These are phyloP conservation scores for Oncopodura yosiiana DNA, from an alignment of 1,140 invertebrate species.

Conservation along the genomic window DNA sequence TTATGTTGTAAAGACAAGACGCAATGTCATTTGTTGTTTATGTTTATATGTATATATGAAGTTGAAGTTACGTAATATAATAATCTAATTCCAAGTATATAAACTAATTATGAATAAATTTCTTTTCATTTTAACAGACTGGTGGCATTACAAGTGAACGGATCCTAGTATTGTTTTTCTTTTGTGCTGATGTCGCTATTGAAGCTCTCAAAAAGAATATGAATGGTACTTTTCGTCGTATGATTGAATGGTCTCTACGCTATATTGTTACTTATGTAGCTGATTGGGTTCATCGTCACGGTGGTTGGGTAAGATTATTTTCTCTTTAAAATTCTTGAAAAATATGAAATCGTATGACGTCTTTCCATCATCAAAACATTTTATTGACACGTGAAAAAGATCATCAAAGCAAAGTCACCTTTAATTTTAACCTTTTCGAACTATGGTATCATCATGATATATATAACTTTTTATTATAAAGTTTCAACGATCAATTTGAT, in stretches of 20 bases:
- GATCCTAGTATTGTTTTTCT: conserved; percentile 43
- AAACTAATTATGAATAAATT: too few species aligned
- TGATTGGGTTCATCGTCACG: conserved; percentile 37
- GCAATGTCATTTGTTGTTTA: too few species aligned
- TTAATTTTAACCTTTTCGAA: not conserved
- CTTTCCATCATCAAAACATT: not conserved
- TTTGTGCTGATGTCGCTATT: conserved; percentile 43
- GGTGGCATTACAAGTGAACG: conserved; percentile 39
- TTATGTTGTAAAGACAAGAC: too few species aligned
- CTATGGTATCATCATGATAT: too few species aligned
- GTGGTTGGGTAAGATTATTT: conserved; percentile 37
- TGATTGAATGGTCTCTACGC: conserved; percentile 39
- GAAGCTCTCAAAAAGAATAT: conserved; percentile 31
- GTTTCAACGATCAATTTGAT: too few species aligned
- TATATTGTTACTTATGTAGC: conserved; percentile 38
- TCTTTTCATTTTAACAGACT: too few species aligned
- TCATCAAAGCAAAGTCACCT: not conserved
- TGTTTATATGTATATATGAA: too few species aligned
- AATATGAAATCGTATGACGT: too few species aligned
- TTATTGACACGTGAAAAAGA: not conserved
- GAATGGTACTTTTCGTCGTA: conserved; percentile 31
- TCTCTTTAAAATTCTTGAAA: too few species aligned
- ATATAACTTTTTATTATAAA: too few species aligned
- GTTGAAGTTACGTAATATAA: too few species aligned
- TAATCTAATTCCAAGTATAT: too few species aligned